Conservation (phyloP, 2,888 invertebrate genomes). For the Cephus pulcher region DNA sequence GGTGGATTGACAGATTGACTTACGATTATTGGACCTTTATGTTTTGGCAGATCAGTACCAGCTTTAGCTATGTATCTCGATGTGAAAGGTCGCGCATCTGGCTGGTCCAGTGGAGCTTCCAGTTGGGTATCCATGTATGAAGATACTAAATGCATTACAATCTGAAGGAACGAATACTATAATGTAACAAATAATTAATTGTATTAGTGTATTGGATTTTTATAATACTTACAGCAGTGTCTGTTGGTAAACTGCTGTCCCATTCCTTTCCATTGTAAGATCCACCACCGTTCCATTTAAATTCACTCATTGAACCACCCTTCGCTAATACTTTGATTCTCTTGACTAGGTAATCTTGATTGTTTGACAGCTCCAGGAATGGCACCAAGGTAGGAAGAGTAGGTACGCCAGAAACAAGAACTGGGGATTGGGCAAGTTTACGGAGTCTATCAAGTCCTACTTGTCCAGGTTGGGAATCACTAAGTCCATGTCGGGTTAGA, state of each 20-base stretch:
- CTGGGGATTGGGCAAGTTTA: constrained; percentile 75
- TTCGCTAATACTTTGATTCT: constrained; percentile 82
- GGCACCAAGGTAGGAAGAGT: constrained; percentile 76
- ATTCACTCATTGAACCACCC: constrained; percentile 90
- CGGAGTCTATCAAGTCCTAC: constrained; percentile 81
- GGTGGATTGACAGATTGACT: constrained; percentile 78
- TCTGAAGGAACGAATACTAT: constrained; percentile 66
- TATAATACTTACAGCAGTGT: constrained; percentile 76
- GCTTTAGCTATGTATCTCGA: constrained; percentile 64
- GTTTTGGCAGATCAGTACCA: constrained; percentile 66
- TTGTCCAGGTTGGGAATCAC: constrained; percentile 75
- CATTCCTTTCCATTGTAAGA: constrained; percentile 79
- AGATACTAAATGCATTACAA: constrained; percentile 86
- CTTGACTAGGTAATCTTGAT: constrained; percentile 88
- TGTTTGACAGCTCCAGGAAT: constrained; percentile 83
- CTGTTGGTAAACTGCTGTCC: constrained; percentile 87
- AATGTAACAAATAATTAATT: not conserved
- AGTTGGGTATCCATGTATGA: constrained; percentile 89
- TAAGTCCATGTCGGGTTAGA: constrained; percentile 77
- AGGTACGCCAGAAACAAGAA: constrained; percentile 69
- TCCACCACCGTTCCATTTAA: constrained; percentile 89
- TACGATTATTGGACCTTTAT: constrained; percentile 71
- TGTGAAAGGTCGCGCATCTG: constrained; percentile 76
- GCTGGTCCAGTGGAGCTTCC: constrained; percentile 74
- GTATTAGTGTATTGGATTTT: not conserved